Conservation (phyloP, 2,797 vertebrate genomes). For the Bryconaethiops microstoma region DNA sequence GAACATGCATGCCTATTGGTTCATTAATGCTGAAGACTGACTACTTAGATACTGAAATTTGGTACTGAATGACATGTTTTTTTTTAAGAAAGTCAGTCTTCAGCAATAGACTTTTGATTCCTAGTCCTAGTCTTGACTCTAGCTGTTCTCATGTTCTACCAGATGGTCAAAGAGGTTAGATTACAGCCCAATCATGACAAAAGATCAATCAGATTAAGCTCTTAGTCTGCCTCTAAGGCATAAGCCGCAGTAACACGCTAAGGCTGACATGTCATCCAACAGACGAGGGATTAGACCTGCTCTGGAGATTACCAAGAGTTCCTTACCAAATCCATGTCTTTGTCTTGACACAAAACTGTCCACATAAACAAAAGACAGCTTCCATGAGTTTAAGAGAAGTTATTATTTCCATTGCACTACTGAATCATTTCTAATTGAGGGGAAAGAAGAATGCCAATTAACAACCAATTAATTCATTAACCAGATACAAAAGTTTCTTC, state of each 20-base stretch:
- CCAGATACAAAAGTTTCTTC: background rate
- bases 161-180: constrained; percentile 4
- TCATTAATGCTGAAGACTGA: too few relatives aligned
- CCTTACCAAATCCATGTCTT: background rate
- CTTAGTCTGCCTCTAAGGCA: background rate
- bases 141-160: background rate
- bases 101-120: too few relatives aligned
- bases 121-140: background rate
- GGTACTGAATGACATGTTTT: too few relatives aligned
- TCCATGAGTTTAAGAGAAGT: background rate
- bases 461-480: background rate
- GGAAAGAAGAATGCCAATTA: background rate
- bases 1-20: too few relatives aligned
- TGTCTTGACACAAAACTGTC: background rate
- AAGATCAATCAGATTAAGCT: constrained; percentile 30
- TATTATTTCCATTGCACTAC: background rate
- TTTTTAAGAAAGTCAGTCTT: too few relatives aligned
- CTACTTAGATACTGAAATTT: too few relatives aligned
- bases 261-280: background rate
- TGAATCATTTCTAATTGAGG: background rate
- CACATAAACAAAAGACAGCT: background rate
- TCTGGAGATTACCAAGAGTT: constrained; percentile 2
- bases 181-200: constrained; percentile 12
- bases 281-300: constrained; percentile 4
- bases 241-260: background rate